Evolutionary conservation across 2,888 invertebrate genomes (phyloP).

Genomic region (Tenthredo mesomela): DNA sequence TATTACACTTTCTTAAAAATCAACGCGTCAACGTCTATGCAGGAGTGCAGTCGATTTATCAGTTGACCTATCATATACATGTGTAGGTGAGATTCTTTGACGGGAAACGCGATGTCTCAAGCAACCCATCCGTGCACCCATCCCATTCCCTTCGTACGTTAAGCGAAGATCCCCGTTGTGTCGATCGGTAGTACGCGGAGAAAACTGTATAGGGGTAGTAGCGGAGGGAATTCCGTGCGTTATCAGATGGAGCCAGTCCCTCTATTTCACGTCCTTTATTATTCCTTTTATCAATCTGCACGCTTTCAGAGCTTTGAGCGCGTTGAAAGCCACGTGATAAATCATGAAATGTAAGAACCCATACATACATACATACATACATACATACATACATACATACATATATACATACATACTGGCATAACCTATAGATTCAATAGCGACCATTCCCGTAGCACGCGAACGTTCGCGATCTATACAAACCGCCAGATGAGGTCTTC

Average conservation of each 20-base stretch:
- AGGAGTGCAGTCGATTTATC: conserved; percentile 18
- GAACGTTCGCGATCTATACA: conserved; percentile 73
- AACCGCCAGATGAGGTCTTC: conserved; percentile 77
- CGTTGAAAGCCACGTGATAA: conserved; percentile 77
- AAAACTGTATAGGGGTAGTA: conserved; percentile 9
- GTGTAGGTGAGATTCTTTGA: background rate
- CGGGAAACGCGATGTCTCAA: conserved; percentile 30
- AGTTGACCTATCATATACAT: conserved; percentile 22
- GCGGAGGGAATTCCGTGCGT: conserved; percentile 54
- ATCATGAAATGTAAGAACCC: conserved; percentile 77
- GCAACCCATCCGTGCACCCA: background rate
- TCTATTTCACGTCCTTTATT: conserved; percentile 76
- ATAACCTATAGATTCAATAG: conserved; percentile 74
- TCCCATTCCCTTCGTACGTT: background rate
- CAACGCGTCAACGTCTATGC: too few species aligned
- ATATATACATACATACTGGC: conserved; percentile 45
- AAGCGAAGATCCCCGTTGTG: conserved; percentile 17
- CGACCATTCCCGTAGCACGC: conserved; percentile 72
- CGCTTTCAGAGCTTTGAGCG: conserved; percentile 76
- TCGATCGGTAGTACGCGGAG: conserved; percentile 10
- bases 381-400: conserved; percentile 47
- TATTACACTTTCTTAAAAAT: background rate
- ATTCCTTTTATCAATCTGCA: conserved; percentile 78
- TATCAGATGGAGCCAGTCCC: conserved; percentile 73
- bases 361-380: conserved; percentile 61